Conservation (phyloP, 2,888 invertebrate species). For the Drosophila austrosaltans region DNA sequence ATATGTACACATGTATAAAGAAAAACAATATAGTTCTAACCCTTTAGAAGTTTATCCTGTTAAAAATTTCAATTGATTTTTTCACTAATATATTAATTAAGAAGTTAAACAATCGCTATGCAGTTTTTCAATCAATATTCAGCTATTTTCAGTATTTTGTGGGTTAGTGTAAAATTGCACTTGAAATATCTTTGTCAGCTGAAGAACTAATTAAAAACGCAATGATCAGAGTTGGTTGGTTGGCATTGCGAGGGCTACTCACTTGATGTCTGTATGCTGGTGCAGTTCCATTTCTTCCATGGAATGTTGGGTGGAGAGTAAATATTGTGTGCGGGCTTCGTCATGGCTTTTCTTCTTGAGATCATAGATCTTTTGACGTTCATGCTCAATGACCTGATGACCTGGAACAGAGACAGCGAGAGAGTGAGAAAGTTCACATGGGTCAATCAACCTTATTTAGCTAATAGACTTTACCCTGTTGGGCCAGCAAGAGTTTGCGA, state of each 20-base stretch:
- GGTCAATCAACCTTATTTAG: neutral
- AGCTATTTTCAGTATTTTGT: neutral
- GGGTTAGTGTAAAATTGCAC: constrained; percentile 34
- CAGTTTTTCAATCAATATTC: no score
- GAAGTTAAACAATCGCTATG: no score
- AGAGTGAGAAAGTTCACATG: neutral
- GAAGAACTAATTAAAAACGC: constrained; percentile 55
- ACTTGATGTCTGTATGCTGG: constrained; percentile 52
- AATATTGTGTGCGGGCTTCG: constrained; percentile 95
- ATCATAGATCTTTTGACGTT: constrained; percentile 93
- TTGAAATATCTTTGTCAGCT: constrained; percentile 41
- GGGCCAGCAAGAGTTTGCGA: constrained; percentile 92
- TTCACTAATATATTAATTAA: no score
- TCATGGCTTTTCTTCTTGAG: constrained; percentile 93
- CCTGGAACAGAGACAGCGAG: constrained; percentile 85
- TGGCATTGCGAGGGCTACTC: constrained; percentile 35
- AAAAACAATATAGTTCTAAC: no score
- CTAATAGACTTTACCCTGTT: constrained; percentile 89
- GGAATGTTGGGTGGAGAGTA: constrained; percentile 85
- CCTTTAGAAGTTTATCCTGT: no score
- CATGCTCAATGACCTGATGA: constrained; percentile 95
- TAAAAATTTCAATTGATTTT: no score
- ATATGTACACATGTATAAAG: no score
- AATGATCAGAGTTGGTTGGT: constrained; percentile 28
- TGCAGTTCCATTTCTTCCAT: constrained; percentile 40